Percentiles rank a stretch among this genome's conserved stretches.
phyloP scores from a whole-genome alignment of 1,140 invertebrate species.

The Spodoptera litura region DNA sequence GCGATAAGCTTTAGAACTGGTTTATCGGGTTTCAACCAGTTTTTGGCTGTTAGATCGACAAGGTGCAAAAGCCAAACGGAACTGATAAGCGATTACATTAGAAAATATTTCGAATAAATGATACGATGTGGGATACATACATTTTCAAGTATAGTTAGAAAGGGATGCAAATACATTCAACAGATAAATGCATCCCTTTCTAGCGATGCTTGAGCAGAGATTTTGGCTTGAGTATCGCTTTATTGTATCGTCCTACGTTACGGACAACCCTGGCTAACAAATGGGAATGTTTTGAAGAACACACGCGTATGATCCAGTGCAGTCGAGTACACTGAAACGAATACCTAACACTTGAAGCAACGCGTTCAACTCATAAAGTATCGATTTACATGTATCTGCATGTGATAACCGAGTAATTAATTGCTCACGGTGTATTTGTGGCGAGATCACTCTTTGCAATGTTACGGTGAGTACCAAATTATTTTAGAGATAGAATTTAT shows the following conservation, averaged over 20 bases:
- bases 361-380: slow-evolving; percentile 63
- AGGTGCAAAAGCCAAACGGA: not conserved
- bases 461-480: slow-evolving; percentile 14
- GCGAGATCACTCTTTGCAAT: slow-evolving; percentile 18
- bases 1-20: no score
- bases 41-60: not conserved
- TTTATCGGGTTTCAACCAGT: not conserved
- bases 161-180: no score
- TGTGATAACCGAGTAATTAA: slow-evolving; percentile 46
- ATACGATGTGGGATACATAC: not conserved
- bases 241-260: not conserved
- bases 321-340: slow-evolving; percentile 70
- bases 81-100: slow-evolving; percentile 16
- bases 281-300: slow-evolving; percentile 78
- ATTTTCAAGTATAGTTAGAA: no score
- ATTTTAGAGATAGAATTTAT: slow-evolving; percentile 7
- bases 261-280: slow-evolving; percentile 69
- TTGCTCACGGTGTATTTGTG: slow-evolving; percentile 45
- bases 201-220: no score
- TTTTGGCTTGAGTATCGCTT: no score
- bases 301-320: slow-evolving; percentile 69
- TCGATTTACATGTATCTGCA: slow-evolving; percentile 70
- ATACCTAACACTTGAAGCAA: slow-evolving; percentile 77
- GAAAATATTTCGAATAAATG: not conserved
- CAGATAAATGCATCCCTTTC: no score